phyloP scores from a whole-genome alignment of 2,113 vertebrate genomes.

The Maccullochella peelii region DNA sequence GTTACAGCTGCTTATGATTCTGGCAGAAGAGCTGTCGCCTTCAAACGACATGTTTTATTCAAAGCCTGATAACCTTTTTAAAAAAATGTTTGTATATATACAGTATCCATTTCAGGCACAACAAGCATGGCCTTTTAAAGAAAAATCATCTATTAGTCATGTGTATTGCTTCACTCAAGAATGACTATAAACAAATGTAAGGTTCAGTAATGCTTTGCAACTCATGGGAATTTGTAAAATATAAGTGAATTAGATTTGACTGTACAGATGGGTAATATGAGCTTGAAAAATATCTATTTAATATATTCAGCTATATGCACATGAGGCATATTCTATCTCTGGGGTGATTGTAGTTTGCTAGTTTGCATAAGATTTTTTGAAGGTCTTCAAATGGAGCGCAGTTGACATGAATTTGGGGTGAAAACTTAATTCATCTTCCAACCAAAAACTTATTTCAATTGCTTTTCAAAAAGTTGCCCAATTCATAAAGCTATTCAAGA shows the following conservation, averaged over 20 bases:
- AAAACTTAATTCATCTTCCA: background rate
- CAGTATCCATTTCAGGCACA: background rate
- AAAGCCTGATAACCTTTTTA: constrained; percentile 9
- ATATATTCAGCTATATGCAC: background rate
- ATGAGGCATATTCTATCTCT: background rate
- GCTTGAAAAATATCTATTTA: background rate
- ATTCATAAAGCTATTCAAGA: constrained; percentile 3
- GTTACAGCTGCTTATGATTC: constrained; percentile 65
- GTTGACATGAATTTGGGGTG: background rate
- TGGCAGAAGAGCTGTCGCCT: constrained; percentile 61
- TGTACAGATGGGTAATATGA: background rate
- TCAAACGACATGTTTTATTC: constrained; percentile 42
- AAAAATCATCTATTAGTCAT: background rate
- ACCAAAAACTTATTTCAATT: background rate
- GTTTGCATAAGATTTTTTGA: background rate
- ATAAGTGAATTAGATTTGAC: background rate
- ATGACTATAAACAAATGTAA: background rate
- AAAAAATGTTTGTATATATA: constrained; percentile 7
- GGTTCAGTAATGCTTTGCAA: background rate
- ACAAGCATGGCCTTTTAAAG: background rate
- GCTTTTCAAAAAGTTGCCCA: background rate
- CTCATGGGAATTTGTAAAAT: background rate
- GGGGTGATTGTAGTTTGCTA: background rate
- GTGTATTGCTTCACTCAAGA: background rate
- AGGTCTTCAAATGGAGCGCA: background rate